These are phyloP conservation scores for Heterodera filipjevi DNA, from an alignment of 2,888 invertebrate genomes.

Conservation along the genomic window DNA sequence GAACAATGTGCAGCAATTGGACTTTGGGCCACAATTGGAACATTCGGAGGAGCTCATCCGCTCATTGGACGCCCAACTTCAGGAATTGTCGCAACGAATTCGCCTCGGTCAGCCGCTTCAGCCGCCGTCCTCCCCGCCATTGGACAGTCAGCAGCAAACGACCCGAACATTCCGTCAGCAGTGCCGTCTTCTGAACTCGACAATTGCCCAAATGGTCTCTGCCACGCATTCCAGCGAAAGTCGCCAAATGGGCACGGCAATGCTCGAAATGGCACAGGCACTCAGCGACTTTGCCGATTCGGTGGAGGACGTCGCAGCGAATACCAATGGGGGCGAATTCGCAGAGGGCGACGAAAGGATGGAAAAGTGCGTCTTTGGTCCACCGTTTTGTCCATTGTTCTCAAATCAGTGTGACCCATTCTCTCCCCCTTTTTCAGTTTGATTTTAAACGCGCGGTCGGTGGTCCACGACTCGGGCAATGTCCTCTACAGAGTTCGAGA, in stretches of 20 bases:
- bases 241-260: slow-evolving; percentile 70
- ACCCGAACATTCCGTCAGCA: slow-evolving; percentile 41
- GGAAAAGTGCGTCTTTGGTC: neutral
- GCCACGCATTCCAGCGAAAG: slow-evolving; percentile 82
- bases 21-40: slow-evolving; percentile 57
- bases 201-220: slow-evolving; percentile 83
- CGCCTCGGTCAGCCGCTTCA: slow-evolving; percentile 60
- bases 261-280: slow-evolving; percentile 56
- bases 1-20: slow-evolving; percentile 73
- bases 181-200: slow-evolving; percentile 71
- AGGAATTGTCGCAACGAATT: slow-evolving; percentile 56
- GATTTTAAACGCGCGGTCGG: slow-evolving; percentile 55
- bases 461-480: slow-evolving; percentile 60
- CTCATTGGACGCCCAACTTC: slow-evolving; percentile 78
- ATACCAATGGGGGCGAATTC: neutral
- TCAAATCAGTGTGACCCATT: neutral
- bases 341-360: neutral
- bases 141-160: slow-evolving; percentile 41
- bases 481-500: slow-evolving; percentile 60
- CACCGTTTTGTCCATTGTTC: no score
- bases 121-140: slow-evolving; percentile 41
- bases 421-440: slow-evolving; percentile 34
- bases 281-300: slow-evolving; percentile 55
- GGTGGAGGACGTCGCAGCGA: slow-evolving; percentile 49
- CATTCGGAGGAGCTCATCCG: slow-evolving; percentile 59